These are phyloP conservation scores for Epistrophe eligans DNA, from an alignment of 2,888 invertebrate species.

Conservation along the genomic window DNA sequence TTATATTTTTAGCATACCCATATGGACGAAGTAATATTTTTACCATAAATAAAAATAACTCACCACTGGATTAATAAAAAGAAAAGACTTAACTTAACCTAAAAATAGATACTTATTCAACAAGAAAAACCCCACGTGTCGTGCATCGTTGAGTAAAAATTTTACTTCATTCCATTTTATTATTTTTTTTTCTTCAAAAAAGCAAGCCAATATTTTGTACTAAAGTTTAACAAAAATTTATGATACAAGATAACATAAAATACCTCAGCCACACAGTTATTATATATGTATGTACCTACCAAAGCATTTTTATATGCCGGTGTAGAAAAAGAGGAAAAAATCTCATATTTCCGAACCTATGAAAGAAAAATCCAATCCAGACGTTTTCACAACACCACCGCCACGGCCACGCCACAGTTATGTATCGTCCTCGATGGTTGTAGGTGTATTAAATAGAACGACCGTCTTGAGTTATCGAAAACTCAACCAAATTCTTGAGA, in stretches of 20 bases:
- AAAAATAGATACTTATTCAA: background rate
- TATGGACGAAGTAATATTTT: background rate
- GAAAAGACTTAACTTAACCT: background rate
- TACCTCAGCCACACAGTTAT: constrained; percentile 15
- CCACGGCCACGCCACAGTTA: constrained; percentile 3
- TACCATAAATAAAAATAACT: constrained; percentile 5
- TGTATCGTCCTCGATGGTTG: constrained; percentile 22
- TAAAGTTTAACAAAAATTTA: constrained; percentile 19
- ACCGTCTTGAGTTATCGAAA: constrained; percentile 38
- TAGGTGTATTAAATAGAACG: background rate
- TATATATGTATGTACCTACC: background rate
- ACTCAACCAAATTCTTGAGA: constrained; percentile 36
- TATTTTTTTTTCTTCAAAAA: background rate
- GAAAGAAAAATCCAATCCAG: constrained; percentile 41
- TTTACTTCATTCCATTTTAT: background rate
- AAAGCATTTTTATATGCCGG: constrained; percentile 12
- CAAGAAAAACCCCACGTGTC: background rate
- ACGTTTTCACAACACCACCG: constrained; percentile 1
- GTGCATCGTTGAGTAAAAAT: background rate
- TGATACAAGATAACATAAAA: constrained; percentile 17
- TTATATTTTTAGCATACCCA: constrained; percentile 20
- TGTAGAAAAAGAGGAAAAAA: background rate
- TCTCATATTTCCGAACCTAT: constrained; percentile 21
- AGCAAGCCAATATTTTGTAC: constrained; percentile 4
- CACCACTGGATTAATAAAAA: background rate